Percentiles rank a stretch among this genome's conserved stretches.
phyloP scores from a whole-genome alignment of 2,113 vertebrate species.

The Garra rufa region DNA sequence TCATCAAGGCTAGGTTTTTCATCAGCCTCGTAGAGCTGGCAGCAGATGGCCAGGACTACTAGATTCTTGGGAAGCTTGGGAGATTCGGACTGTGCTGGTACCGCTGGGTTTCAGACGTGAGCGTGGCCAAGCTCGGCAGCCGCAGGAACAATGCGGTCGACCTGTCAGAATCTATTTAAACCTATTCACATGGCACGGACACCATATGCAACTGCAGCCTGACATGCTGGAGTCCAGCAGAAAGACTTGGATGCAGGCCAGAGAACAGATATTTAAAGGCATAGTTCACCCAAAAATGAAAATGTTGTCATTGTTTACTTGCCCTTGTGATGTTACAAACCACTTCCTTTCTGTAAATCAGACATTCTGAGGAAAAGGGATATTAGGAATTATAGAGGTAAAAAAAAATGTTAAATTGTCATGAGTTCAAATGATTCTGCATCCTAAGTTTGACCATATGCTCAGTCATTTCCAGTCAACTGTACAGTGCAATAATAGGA shows the following conservation, averaged over 20 bases:
- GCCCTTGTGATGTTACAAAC: background rate
- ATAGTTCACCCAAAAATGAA: background rate
- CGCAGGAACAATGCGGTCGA: conserved; percentile 39
- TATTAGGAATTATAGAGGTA: too few relatives aligned
- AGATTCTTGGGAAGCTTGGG: conserved; percentile 3
- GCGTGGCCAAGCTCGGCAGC: conserved; percentile 35
- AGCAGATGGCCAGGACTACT: conserved; percentile 52
- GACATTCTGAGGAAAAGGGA: background rate
- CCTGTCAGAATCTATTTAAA: conserved; percentile 58
- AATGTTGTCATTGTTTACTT: background rate
- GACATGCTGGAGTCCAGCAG: background rate
- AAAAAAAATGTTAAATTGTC: too few relatives aligned
- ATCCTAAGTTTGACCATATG: too few relatives aligned
- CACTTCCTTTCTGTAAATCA: background rate
- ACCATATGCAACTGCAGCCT: conserved; percentile 55
- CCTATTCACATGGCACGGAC: conserved; percentile 45
- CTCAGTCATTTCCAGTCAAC: too few relatives aligned
- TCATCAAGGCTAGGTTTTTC: conserved; percentile 46
- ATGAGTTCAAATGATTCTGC: too few relatives aligned
- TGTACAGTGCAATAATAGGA: too few relatives aligned
- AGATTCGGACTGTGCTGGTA: background rate
- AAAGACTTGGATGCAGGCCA: conserved; percentile 40
- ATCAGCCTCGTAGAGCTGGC: conserved; percentile 40
- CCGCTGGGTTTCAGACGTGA: background rate
- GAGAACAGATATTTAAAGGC: background rate